A percentile compares a stretch with the other conserved stretches of the same genome.
phyloP scores from a whole-genome alignment of 1,140 invertebrate species.

The Galleria mellonella region DNA sequence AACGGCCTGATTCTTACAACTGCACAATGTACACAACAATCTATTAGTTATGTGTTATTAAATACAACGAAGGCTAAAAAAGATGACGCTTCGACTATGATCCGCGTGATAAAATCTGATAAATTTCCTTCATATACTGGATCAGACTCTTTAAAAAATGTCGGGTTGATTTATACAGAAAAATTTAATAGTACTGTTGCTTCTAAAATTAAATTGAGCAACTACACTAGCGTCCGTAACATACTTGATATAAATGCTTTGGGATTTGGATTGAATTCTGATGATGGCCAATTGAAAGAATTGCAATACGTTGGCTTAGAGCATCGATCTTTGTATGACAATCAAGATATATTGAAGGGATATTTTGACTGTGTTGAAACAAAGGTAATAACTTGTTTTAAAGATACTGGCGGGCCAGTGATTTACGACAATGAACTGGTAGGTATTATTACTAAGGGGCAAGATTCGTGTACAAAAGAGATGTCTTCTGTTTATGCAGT shows the following conservation, averaged over 20 bases:
- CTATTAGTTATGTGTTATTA: constrained; percentile 37
- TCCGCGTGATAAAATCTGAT: constrained; percentile 48
- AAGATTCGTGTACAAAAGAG: constrained; percentile 44
- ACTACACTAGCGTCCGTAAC: constrained; percentile 25
- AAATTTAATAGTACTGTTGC: constrained; percentile 44
- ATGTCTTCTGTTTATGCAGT: constrained; percentile 42
- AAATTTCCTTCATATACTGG: constrained; percentile 50
- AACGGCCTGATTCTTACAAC: constrained; percentile 56
- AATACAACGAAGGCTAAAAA: constrained; percentile 49
- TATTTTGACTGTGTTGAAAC: constrained; percentile 57
- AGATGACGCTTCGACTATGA: constrained; percentile 25
- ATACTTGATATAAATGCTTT: constrained; percentile 38
- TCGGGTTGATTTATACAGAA: constrained; percentile 50
- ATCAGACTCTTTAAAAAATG: constrained; percentile 34
- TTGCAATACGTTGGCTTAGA: constrained; percentile 55
- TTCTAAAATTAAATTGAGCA: constrained; percentile 47
- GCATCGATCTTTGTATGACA: constrained; percentile 13
- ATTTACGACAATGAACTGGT: constrained; percentile 48
- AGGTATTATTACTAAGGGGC: constrained; percentile 41
- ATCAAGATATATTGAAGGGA: constrained; percentile 24
- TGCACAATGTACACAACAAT: constrained; percentile 36
- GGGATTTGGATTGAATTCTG: constrained; percentile 55
- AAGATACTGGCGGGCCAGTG: constrained; percentile 51
- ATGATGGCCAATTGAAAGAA: constrained; percentile 34
- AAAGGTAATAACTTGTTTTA: constrained; percentile 53